These are phyloP conservation scores for Mythimna pallens DNA, from an alignment of 2,888 invertebrate genomes.

Conservation along the genomic window DNA sequence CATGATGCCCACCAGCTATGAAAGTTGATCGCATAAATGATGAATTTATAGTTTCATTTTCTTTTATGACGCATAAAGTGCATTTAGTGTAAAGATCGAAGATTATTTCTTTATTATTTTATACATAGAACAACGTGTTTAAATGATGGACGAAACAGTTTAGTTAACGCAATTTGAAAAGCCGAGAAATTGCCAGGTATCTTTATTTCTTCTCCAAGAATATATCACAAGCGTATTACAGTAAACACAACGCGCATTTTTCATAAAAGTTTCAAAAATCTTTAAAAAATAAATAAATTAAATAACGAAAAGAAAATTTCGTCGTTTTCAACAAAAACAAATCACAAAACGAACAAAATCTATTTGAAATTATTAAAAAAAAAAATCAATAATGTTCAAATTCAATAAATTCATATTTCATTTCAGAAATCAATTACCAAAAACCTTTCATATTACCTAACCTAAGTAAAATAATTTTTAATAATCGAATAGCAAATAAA, in stretches of 20 bases:
- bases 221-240: no score
- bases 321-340: background rate
- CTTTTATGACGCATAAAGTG: conserved; percentile 21
- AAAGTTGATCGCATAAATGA: conserved; percentile 13
- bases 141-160: background rate
- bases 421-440: background rate
- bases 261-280: no score
- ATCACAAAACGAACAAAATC: background rate
- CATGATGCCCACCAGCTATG: background rate
- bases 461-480: background rate
- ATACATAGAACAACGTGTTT: background rate
- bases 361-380: background rate
- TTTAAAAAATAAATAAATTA: no score
- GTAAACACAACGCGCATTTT: no score
- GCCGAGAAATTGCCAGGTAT: background rate
- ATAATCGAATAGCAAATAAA: background rate
- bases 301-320: no score
- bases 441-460: background rate
- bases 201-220: background rate
- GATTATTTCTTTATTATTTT: conserved; percentile 17
- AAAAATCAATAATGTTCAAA: no score
- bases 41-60: conserved; percentile 16
- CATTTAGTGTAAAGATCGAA: conserved; percentile 14
- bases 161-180: no score
- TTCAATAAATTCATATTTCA: background rate